phyloP scores from a whole-genome alignment of 2,888 invertebrate species.

The Dione juno region DNA sequence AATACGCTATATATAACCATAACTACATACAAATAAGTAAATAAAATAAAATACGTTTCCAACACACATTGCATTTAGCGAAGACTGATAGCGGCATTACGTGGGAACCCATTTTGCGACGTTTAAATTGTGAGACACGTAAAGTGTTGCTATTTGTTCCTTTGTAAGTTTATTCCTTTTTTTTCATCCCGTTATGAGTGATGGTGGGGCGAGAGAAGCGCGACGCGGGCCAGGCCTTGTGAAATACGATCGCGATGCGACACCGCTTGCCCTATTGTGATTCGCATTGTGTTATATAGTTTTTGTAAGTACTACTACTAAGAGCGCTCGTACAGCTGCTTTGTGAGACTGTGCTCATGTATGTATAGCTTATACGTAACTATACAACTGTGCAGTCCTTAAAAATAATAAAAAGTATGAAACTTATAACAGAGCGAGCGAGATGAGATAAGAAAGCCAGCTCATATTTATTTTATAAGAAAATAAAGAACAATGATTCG shows the following conservation, averaged over 20 bases:
- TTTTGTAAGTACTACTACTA: slow-evolving; percentile 8
- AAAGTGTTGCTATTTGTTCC: slow-evolving; percentile 77
- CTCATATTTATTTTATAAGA: slow-evolving; percentile 20
- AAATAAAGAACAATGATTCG: slow-evolving; percentile 19
- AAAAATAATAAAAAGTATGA: neutral
- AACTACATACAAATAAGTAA: neutral
- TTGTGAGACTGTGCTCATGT: neutral
- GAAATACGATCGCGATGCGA: slow-evolving; percentile 62
- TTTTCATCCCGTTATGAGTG: slow-evolving; percentile 72
- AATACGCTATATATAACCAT: neutral
- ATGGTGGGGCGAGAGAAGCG: slow-evolving; percentile 62
- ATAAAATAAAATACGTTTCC: slow-evolving; percentile 8
- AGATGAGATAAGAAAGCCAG: neutral
- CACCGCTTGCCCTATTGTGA: slow-evolving; percentile 58
- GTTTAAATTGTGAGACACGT: slow-evolving; percentile 76
- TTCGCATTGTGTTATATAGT: slow-evolving; percentile 39
- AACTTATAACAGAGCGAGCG: neutral
- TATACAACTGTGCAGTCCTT: neutral
- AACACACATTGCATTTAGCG: slow-evolving; percentile 62
- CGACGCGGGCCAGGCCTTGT: slow-evolving; percentile 63
- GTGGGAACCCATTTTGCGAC: slow-evolving; percentile 70
- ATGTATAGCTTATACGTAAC: neutral
- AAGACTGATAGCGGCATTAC: slow-evolving; percentile 73
- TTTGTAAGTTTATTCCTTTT: slow-evolving; percentile 72
- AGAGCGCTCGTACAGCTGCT: neutral